phyloP scores from a whole-genome alignment of 2,113 vertebrate species.

The Trinectes maculatus region DNA sequence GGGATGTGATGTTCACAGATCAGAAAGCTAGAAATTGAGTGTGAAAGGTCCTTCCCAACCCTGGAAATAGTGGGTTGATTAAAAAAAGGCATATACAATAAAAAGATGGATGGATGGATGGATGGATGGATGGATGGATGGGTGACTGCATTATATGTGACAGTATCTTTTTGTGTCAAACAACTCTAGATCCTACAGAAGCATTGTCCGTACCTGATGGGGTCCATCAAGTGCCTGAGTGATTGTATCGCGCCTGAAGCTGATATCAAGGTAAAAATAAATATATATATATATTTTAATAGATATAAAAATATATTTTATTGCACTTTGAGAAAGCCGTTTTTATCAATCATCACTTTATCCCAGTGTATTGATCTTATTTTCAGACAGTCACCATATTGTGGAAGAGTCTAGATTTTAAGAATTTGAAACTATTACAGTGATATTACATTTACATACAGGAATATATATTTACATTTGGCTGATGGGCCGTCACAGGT shows the following conservation, averaged over 20 bases:
- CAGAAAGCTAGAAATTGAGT: neutral
- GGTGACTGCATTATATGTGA: no score
- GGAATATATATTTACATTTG: slow-evolving; percentile 27
- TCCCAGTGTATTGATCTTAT: slow-evolving; percentile 23
- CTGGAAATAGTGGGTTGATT: neutral
- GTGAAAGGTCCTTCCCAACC: neutral
- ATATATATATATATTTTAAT: no score
- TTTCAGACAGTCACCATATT: slow-evolving; percentile 7
- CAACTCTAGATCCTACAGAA: slow-evolving; percentile 83
- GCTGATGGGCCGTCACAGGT: slow-evolving; percentile 6
- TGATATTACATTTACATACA: slow-evolving; percentile 2
- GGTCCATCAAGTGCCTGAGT: slow-evolving; percentile 85
- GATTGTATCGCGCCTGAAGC: slow-evolving; percentile 84
- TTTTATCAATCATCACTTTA: slow-evolving; percentile 23
- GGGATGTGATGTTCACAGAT: neutral
- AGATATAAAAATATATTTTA: no score
- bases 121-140: no score
- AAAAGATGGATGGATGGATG: no score
- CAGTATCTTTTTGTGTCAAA: no score
- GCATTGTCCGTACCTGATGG: slow-evolving; percentile 89
- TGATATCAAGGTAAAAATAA: slow-evolving; percentile 88
- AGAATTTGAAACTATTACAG: neutral
- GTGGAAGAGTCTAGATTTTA: slow-evolving; percentile 13
- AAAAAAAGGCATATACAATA: no score
- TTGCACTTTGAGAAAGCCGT: no score